Base-by-base conservation (phyloP, 2,797 vertebrate species). In the Tolypeutes matacus region DNA sequence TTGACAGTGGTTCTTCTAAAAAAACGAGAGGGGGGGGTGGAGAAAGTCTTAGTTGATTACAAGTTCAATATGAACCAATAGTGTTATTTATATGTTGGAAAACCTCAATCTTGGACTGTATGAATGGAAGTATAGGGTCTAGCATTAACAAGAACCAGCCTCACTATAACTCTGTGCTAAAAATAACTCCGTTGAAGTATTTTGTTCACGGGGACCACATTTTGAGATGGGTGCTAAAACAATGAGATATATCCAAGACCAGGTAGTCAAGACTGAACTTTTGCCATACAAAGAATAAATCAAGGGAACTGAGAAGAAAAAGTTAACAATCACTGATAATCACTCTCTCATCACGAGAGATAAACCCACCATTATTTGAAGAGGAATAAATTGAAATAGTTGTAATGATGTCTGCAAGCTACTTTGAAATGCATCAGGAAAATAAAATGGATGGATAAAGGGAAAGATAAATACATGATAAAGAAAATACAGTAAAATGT, bases 251-350 rank as follows among this genome's bases (percentile, higher is more conserved):
- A 86, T 89, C 80, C 17, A 75, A 27, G 73, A 94, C n/a, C 34
- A 88, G 42, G 69, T 62, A 31, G 39, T 90, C 34, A 91, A 25
- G 10, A 56, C 46, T 86, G 36, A 78, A 95, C 92, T 75, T 51
- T 89, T 53, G 34, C 60, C 60, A 90, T 62, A 86, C 51, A 86
- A 89, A 91, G 42, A 87, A 69, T 0, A 84, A 25, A 64, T 78
- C n/a, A 94, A 92, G 64, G 64, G 13, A 75, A 92, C 46, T 73
- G 17, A 97, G 53, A 60, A 53, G 51, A 78, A 65, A 91, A 92
- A 42, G 39, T 31, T 84, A 83, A 92, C 78, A 94, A 42, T 49
- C n/a, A n/a, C n/a, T n/a, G n/a, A n/a, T n/a, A n/a, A n/a, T n/a
- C n/a, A n/a, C n/a, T n/a, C n/a, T n/a, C n/a, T n/a, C n/a, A n/a